Percentiles rank a stretch among this genome's conserved stretches.
Evolutionary conservation across 2,888 invertebrate genomes (phyloP).

Genomic region (Brachypterus glaber): DNA sequence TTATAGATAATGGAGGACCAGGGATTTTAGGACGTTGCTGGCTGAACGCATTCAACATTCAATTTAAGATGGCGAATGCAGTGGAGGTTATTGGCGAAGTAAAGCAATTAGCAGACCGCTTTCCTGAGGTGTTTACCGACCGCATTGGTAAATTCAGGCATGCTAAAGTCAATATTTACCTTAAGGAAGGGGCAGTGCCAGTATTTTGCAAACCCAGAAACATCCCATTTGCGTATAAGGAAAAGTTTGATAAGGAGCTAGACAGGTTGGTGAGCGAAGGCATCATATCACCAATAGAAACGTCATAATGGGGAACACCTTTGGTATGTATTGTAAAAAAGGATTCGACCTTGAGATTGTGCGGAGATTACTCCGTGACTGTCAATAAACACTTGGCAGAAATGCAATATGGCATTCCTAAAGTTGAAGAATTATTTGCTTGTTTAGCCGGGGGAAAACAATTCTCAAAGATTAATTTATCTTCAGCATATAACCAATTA

Average conservation of each 20-base stretch:
- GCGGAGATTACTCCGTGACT: slow-evolving; percentile 18
- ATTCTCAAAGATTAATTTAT: slow-evolving; percentile 20
- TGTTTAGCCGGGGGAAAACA: slow-evolving; percentile 11
- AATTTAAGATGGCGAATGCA: too few species aligned
- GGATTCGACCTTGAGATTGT: slow-evolving; percentile 19
- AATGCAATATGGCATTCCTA: slow-evolving; percentile 9
- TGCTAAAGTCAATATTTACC: not conserved
- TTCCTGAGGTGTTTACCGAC: slow-evolving; percentile 5
- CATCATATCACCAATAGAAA: slow-evolving; percentile 20
- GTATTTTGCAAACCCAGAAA: slow-evolving; percentile 22
- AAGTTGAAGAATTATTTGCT: slow-evolving; percentile 8
- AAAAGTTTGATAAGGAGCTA: slow-evolving; percentile 17
- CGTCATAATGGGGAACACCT: slow-evolving; percentile 18
- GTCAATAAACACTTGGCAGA: slow-evolving; percentile 6
- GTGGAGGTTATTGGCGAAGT: too few species aligned
- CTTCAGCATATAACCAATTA: slow-evolving; percentile 30
- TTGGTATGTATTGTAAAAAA: too few species aligned
- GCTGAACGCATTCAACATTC: too few species aligned
- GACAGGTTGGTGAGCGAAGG: slow-evolving; percentile 21
- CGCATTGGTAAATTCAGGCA: slow-evolving; percentile 8
- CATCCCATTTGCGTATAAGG: slow-evolving; percentile 24
- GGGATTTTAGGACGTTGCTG: too few species aligned
- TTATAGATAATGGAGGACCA: slow-evolving; percentile 3
- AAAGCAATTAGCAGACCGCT: too few species aligned
- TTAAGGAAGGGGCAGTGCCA: slow-evolving; percentile 3